Evolutionary conservation across 2,888 invertebrate genomes (phyloP), one percentile per base, ranked within the genome.

Genomic region (Phymatocera aterrima): DNA sequence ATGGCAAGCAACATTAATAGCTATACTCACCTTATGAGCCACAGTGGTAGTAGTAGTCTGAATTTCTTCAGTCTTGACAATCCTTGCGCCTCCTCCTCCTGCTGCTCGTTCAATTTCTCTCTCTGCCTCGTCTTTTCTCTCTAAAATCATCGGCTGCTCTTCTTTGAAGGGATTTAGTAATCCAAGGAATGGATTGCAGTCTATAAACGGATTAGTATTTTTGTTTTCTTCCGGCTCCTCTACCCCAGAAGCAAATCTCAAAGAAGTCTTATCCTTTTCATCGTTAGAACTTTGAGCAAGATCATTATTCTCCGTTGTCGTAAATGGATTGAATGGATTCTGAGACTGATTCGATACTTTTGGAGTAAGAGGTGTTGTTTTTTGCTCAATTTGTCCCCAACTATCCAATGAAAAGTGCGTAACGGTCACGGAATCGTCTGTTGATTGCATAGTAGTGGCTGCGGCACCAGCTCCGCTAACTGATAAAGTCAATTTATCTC

Each of bases 401-500:
- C 91, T 91, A 80, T 91, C 91, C 87, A 91, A 88, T 10, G 92
- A 92, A 85, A 92, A 92, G 85, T 92, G 92, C 2, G 94, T 94
- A 8, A 94, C 94, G 0, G 94, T 94, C 24, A 94, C 94, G 2
- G 93, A 83, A 79, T 90, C 90, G 54, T 90, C 90, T 46, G 83
- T 82, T 6, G 87, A 81, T n/a, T n/a, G n/a, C n/a, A n/a, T 83
- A 78, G 82, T 84, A 78, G 82, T 85, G 64, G 82, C 78, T 43
- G 86, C 79, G 2, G 87, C 84, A 10, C 86, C 34, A 3, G 90
- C 89, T 70, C 94, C 94, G 84, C 93, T 93, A 84, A 95, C 93
- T 81, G 93, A 93, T 80, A 95, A 90, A 77, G 94, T 95, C 87
- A 95, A 90, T 88, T 94, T 94, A 88, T 95, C 94, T 85, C 94